Percentiles rank a stretch among this genome's conserved stretches.
Evolutionary conservation across 2,888 invertebrate genomes (phyloP).

Genomic region (Pardosa pseudoannulata): DNA sequence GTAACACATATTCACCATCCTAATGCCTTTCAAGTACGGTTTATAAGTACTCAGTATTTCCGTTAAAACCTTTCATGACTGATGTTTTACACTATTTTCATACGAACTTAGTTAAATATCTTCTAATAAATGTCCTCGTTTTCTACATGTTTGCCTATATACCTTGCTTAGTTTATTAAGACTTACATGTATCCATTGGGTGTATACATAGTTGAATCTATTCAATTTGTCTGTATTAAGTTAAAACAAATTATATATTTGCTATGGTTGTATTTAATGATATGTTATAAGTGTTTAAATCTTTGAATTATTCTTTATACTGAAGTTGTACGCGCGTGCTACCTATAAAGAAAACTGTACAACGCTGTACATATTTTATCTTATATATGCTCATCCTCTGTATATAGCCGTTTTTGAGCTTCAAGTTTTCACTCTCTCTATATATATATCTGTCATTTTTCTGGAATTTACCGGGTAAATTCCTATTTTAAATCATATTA

Average conservation of each 20-base stretch:
- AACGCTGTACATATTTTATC: constrained; percentile 59
- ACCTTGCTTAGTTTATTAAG: neutral
- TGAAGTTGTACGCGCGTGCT: constrained; percentile 44
- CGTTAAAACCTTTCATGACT: no score
- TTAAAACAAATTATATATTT: neutral
- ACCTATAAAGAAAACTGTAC: constrained; percentile 29
- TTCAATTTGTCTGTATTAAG: neutral
- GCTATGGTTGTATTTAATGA: neutral
- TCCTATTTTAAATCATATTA: neutral
- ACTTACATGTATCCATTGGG: neutral
- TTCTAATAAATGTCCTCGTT: no score
- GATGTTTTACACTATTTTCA: no score
- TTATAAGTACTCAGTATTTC: no score
- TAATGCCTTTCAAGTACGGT: neutral
- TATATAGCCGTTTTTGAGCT: constrained; percentile 47
- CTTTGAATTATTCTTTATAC: constrained; percentile 40
- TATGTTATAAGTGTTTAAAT: neutral
- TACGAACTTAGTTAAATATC: no score
- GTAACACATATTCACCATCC: constrained; percentile 1
- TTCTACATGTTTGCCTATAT: no score
- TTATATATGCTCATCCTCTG: constrained; percentile 48
- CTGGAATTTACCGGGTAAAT: constrained; percentile 1
- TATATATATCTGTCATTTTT: constrained; percentile 3
- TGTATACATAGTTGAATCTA: neutral
- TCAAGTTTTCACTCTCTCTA: constrained; percentile 9